phyloP scores from a whole-genome alignment of 2,888 invertebrate species.

The Mesorhabditis sp. region DNA sequence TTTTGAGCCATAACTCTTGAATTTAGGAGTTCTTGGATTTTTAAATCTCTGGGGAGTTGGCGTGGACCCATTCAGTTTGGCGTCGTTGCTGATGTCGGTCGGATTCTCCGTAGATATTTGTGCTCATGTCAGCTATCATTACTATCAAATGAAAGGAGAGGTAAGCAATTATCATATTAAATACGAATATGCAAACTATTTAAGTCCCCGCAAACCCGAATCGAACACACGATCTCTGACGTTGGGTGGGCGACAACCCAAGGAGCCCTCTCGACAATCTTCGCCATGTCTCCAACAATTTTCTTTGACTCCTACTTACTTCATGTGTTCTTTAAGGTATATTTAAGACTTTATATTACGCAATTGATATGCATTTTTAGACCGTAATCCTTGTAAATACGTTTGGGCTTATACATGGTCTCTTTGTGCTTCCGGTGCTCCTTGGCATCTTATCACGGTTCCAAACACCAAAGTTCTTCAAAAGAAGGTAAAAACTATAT shows the following conservation, averaged over 20 bases:
- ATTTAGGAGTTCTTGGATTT: constrained; percentile 20
- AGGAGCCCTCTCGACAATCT: constrained; percentile 35
- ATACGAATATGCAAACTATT: constrained; percentile 2
- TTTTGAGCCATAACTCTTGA: neutral
- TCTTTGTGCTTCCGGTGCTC: constrained; percentile 39
- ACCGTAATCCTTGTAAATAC: constrained; percentile 38
- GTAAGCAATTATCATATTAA: constrained; percentile 14
- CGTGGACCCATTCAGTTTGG: constrained; percentile 42
- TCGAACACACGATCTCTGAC: constrained; percentile 30
- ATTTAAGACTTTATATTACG: neutral
- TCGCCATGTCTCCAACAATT: constrained; percentile 39
- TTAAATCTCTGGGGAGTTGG: constrained; percentile 42
- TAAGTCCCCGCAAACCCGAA: constrained; percentile 27
- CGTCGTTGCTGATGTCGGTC: constrained; percentile 43
- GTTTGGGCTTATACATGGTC: constrained; percentile 40
- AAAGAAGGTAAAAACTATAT: neutral
- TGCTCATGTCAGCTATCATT: constrained; percentile 48
- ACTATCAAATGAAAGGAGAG: constrained; percentile 30
- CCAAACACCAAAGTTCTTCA: neutral
- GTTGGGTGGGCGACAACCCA: constrained; percentile 49
- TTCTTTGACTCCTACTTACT: constrained; percentile 31
- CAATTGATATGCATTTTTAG: constrained; percentile 12
- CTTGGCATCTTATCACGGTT: constrained; percentile 22
- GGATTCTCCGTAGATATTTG: constrained; percentile 47
- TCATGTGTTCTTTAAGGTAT: constrained; percentile 38